Conservation (phyloP, 1,140 invertebrate species). For the Brachionus manjavacas region DNA sequence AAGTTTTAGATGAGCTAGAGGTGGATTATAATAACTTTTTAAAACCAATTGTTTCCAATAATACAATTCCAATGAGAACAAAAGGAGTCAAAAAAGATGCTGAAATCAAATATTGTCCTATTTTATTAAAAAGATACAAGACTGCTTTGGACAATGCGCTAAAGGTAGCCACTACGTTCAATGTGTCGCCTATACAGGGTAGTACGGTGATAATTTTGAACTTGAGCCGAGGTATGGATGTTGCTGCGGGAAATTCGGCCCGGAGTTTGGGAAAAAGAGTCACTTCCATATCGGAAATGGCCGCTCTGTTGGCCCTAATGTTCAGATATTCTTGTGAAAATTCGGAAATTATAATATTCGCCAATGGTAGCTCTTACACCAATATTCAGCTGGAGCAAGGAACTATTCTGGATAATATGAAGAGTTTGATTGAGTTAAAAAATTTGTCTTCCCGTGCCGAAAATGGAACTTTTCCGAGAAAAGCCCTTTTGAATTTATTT, state of each 20-base stretch:
- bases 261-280: conserved; percentile 51
- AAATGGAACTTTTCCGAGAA: not conserved
- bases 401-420: conserved; percentile 55
- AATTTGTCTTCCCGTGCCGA: not conserved
- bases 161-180: conserved; percentile 57
- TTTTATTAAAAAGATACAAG: conserved; percentile 50
- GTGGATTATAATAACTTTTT: conserved; percentile 50
- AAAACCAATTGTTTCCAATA: conserved; percentile 45
- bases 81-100: not conserved
- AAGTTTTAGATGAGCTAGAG: conserved; percentile 53
- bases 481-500: conserved; percentile 29
- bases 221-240: conserved; percentile 46
- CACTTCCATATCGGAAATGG: conserved; percentile 48
- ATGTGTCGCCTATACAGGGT: conserved; percentile 57
- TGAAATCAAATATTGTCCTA: conserved; percentile 14
- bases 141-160: conserved; percentile 56
- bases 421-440: conserved; percentile 41
- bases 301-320: conserved; percentile 56
- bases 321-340: conserved; percentile 59
- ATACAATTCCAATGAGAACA: not conserved
- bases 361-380: conserved; percentile 36
- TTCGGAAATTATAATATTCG: conserved; percentile 50
- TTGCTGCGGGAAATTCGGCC: conserved; percentile 48
- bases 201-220: conserved; percentile 55
- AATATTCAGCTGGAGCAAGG: conserved; percentile 49